Base-by-base conservation (phyloP, 2,797 vertebrate genomes). In the Sebastes cheni region DNA sequence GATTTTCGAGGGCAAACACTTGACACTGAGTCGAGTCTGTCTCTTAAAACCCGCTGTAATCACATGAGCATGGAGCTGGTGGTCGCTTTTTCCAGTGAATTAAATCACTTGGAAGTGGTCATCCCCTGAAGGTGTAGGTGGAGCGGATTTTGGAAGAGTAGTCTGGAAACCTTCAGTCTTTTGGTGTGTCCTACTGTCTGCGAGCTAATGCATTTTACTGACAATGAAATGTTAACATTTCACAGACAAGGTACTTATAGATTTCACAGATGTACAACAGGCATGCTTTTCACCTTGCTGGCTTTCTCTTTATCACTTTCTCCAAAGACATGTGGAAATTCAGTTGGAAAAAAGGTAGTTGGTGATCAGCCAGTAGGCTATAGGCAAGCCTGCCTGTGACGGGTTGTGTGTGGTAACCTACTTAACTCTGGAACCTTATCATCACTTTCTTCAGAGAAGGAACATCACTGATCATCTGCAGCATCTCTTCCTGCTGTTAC, bases 191-290 rank as follows among this genome's bases (percentile, higher is more conserved):
- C 39, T 34, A 34, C 75, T 80, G 83, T 86, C 86, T 83, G 83
- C 5, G 8, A 83, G 68, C 22, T 84, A 72, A 89, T 91, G 86
- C 39, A 25, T 91, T 87, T 92, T 61, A 89, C 90, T 75, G 80
- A 82, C 76, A 68, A 79, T 73, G 67, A 86, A 85, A 77, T 88
- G 79, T 88, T 86, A 85, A 88, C 81, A 79, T 86, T 81, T 88
- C 77, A 73, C 84, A 85, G 74, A 84, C 34, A 27, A 70, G 56
- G 79, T 82, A 84, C 86, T 85, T 83, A 90, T 88, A 70, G 64
- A 82, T 86, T 91, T 89, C 27, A 82, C 91, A 93, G 91, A 92
- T 89, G 90, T 84, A 80, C 71, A 75, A 61, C 83, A 79, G 82
- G 77, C 71, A 80, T 88, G 65, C 42, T 52, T 65, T 79, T 85